Percentiles rank a stretch among this genome's conserved stretches.
These are phyloP conservation scores for Metacarcinus magister DNA, from an alignment of 2,888 invertebrate genomes.

Conservation along the genomic window DNA sequence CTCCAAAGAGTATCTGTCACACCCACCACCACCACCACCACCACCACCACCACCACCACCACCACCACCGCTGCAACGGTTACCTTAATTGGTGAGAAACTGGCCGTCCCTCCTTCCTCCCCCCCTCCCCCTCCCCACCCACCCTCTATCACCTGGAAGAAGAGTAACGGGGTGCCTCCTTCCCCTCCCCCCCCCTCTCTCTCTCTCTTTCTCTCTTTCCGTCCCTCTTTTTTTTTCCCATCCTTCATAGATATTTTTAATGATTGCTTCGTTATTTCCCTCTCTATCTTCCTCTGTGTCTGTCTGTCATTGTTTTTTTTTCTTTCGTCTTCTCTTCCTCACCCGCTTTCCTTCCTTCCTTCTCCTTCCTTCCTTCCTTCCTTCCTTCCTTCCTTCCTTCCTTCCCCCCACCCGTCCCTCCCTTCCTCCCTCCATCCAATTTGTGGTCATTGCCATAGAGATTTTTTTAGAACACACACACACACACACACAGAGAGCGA, in stretches of 20 bases:
- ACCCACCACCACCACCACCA: not conserved
- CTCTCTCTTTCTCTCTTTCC: not conserved
- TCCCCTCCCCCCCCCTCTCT: not conserved
- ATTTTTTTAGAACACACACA: not conserved
- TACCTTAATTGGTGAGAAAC: constrained; percentile 29
- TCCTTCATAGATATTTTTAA: not conserved
- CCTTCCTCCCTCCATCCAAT: not conserved
- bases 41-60: not conserved
- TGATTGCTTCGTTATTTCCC: not conserved
- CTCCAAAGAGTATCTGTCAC: not conserved
- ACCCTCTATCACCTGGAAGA: no score
- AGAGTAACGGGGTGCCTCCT: no score
- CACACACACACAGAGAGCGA: no score
- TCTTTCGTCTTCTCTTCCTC: not conserved
- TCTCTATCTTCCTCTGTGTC: not conserved
- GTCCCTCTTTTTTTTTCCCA: not conserved
- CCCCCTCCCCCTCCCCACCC: not conserved
- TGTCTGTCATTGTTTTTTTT: not conserved
- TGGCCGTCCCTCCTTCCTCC: not conserved
- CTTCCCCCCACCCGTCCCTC: not conserved
- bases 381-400: constrained; percentile 6
- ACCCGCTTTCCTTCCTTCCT: not conserved
- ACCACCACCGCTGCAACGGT: not conserved
- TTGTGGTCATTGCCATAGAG: not conserved
- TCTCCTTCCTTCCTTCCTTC: not conserved